Percentiles rank a stretch among this genome's conserved stretches.
Evolutionary conservation across 2,113 vertebrate genomes (phyloP).

Genomic region (Cercopithecus mona): DNA sequence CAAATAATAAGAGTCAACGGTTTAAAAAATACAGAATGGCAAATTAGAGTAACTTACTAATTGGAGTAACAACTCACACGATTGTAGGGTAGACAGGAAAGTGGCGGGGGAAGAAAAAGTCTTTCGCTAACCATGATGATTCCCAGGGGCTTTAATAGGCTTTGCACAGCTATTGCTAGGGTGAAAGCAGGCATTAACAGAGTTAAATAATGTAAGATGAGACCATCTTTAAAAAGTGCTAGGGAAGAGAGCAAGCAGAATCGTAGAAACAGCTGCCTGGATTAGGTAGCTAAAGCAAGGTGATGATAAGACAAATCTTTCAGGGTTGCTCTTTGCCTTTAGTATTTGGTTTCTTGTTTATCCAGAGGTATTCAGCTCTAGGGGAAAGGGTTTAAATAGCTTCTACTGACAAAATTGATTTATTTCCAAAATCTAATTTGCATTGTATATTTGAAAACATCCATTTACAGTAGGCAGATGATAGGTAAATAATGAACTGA

Average conservation of each 20-base stretch:
- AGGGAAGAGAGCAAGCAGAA: background rate
- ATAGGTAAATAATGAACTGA: background rate
- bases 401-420: constrained; percentile 9
- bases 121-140: background rate
- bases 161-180: background rate
- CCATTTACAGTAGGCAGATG: background rate
- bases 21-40: background rate
- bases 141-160: background rate
- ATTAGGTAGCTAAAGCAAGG: background rate
- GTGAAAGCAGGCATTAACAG: background rate
- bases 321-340: background rate
- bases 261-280: background rate
- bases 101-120: background rate
- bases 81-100: background rate
- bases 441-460: constrained; percentile 38
- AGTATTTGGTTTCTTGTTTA: background rate
- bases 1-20: constrained; percentile 40
- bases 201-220: background rate
- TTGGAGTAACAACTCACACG: constrained; percentile 37
- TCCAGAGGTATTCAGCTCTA: background rate
- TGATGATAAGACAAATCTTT: background rate
- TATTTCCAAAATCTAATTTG: background rate
- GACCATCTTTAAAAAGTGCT: background rate
- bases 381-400: background rate
- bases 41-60: constrained; percentile 51